A percentile compares a stretch with the other conserved stretches of the same genome.
Conservation (phyloP, 1,140 invertebrate genomes). For the Globodera ellingtonae region DNA sequence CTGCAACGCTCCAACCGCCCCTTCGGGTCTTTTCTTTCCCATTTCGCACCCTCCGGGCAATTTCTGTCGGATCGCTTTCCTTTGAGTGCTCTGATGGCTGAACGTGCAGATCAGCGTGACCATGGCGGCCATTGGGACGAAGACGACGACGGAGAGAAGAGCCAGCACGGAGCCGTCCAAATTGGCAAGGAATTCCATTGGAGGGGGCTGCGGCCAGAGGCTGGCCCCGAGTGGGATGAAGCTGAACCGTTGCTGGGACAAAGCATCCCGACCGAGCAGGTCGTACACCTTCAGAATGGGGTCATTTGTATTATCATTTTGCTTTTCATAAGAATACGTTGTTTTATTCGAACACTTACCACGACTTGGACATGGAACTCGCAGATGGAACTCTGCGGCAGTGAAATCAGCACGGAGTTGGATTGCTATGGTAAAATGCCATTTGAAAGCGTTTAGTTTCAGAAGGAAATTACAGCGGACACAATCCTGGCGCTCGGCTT, state of each 20-base stretch:
- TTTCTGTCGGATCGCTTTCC: background rate
- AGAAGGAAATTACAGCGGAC: conserved; percentile 3
- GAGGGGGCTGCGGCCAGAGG: background rate
- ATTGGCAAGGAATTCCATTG: conserved; percentile 13
- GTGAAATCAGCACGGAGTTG: conserved; percentile 9
- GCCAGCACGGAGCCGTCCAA: conserved; percentile 14
- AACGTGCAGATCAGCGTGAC: conserved; percentile 20
- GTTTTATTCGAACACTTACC: background rate
- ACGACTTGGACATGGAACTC: conserved; percentile 30
- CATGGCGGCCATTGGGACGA: conserved; percentile 21
- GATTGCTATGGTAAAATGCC: conserved; percentile 25
- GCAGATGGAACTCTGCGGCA: conserved; percentile 18
- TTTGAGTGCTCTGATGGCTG: background rate
- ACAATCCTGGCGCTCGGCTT: conserved; percentile 18
- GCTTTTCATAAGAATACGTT: too few relatives aligned
- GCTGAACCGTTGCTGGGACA: conserved; percentile 13
- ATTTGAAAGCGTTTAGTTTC: background rate
- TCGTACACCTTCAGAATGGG: conserved; percentile 22
- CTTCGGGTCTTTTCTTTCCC: background rate
- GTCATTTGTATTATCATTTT: too few relatives aligned
- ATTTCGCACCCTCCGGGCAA: background rate
- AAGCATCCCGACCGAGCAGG: conserved; percentile 32
- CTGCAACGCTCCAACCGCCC: background rate
- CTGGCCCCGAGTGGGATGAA: conserved; percentile 12
- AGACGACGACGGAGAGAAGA: conserved; percentile 17